phyloP scores from a whole-genome alignment of 2,113 vertebrate species.

The Shinisaurus crocodilurus region DNA sequence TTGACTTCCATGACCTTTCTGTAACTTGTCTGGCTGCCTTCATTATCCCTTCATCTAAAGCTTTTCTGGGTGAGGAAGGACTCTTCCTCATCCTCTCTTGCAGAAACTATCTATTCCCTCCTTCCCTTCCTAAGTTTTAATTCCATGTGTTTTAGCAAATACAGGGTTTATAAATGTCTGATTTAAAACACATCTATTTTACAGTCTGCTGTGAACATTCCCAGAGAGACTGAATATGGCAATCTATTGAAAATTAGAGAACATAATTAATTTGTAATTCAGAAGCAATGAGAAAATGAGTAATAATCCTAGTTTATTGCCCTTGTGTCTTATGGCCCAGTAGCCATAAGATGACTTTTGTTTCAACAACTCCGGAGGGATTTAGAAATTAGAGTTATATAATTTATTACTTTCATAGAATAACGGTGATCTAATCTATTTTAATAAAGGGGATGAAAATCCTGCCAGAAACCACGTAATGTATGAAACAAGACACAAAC shows the following conservation, averaged over 20 bases:
- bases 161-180: neutral
- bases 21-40: too few relatives aligned
- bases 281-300: constrained; percentile 68
- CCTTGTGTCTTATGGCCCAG: constrained; percentile 66
- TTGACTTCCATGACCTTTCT: too few relatives aligned
- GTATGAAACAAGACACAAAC: constrained; percentile 1
- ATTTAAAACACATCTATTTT: neutral
- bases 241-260: constrained; percentile 67
- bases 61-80: neutral
- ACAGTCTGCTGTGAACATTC: constrained; percentile 52
- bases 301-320: constrained; percentile 70
- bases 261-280: constrained; percentile 67
- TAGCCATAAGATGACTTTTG: constrained; percentile 67
- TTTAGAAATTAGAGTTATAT: constrained; percentile 67
- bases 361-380: constrained; percentile 64
- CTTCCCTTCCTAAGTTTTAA: neutral
- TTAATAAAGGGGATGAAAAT: constrained; percentile 55
- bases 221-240: constrained; percentile 63
- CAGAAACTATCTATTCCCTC: neutral
- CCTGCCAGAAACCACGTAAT: constrained; percentile 50
- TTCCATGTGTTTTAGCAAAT: neutral
- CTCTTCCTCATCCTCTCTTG: neutral
- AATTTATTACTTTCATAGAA: constrained; percentile 67
- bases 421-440: constrained; percentile 55
- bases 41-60: neutral